A percentile compares a stretch with the other conserved stretches of the same genome.
Conservation (phyloP, 2,113 vertebrate species). For the Otolemur garnettii region DNA sequence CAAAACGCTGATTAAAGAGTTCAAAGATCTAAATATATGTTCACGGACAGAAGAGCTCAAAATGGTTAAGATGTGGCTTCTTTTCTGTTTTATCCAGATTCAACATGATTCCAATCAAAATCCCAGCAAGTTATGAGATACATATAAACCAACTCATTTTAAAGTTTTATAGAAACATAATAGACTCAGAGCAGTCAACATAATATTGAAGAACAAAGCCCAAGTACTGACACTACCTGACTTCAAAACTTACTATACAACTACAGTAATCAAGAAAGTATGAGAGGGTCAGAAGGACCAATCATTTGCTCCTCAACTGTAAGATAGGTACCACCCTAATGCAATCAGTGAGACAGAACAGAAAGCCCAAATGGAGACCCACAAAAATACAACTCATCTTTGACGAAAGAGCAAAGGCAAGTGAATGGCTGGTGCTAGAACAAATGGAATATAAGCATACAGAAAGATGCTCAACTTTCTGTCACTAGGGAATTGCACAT, state of each 20-base stretch:
- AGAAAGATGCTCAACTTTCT: background rate
- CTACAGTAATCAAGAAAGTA: background rate
- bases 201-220: background rate
- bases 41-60: background rate
- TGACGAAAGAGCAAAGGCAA: conserved; percentile 15
- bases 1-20: conserved; percentile 9
- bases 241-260: conserved; percentile 29
- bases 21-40: conserved; percentile 30
- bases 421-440: background rate
- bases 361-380: background rate
- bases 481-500: background rate
- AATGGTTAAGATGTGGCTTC: background rate
- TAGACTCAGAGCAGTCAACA: background rate
- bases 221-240: background rate
- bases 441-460: conserved; percentile 13
- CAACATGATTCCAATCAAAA: conserved; percentile 51
- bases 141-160: background rate
- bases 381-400: background rate
- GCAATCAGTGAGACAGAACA: background rate
- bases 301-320: background rate
- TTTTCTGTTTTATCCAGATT: conserved; percentile 19
- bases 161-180: background rate
- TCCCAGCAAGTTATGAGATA: conserved; percentile 17
- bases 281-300: background rate
- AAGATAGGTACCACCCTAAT: no score